These are phyloP conservation scores for Chrysomallon squamiferum DNA, from an alignment of 1,140 invertebrate genomes.

Conservation along the genomic window DNA sequence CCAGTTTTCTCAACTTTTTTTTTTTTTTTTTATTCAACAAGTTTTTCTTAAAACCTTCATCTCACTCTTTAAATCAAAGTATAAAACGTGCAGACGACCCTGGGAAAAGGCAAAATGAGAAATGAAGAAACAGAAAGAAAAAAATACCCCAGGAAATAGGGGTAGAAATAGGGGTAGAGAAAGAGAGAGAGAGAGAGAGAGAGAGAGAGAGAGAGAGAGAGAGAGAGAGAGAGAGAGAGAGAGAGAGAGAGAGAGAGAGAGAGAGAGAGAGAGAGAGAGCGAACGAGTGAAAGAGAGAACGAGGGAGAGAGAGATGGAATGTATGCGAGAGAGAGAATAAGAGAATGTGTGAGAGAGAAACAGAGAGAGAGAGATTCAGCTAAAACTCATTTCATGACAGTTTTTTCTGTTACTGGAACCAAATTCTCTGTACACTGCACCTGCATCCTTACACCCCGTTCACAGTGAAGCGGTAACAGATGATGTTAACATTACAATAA, in stretches of 20 bases:
- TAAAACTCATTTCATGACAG: neutral
- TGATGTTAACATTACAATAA: neutral
- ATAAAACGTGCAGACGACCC: too few relatives aligned
- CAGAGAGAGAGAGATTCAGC: neutral
- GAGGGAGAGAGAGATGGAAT: neutral
- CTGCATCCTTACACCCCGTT: neutral
- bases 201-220: neutral
- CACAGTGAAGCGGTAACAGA: neutral
- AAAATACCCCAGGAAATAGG: too few relatives aligned
- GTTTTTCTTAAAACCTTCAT: too few relatives aligned
- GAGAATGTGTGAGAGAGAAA: neutral
- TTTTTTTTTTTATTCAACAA: too few relatives aligned
- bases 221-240: neutral
- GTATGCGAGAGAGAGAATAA: neutral
- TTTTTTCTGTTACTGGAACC: neutral
- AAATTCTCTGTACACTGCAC: neutral
- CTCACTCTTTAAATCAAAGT: too few relatives aligned
- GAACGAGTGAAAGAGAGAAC: constrained; percentile 1
- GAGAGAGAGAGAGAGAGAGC: constrained; percentile 7
- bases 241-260: neutral
- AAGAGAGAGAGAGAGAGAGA: neutral
- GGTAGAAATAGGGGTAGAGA: neutral
- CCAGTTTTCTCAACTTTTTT: too few relatives aligned
- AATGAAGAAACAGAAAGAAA: too few relatives aligned
- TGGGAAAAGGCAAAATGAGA: too few relatives aligned